Evolutionary conservation across 2,113 vertebrate genomes (phyloP), one percentile per base, ranked within the genome.

Genomic region (Pseudopipra pipra): DNA sequence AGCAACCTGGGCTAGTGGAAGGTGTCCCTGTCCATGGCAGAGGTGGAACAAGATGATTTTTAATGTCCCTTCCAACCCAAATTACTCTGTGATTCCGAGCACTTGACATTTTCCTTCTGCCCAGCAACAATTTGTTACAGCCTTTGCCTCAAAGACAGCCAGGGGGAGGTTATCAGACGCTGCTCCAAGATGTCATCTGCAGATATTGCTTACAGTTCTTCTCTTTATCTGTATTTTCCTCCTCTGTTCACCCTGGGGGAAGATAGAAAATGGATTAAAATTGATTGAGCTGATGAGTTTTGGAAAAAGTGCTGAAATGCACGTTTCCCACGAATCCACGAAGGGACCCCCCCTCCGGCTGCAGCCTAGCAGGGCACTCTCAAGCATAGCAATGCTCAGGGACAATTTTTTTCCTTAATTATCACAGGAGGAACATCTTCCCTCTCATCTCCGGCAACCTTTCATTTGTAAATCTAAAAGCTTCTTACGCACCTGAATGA

Each of bases 261-360:
- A 79, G 52, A 62, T 5, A 83, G 72, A 92, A 92, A 82, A 87
- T 67, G 35, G 37, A 87, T 79, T 83, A 55, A 71, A 89, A 95
- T 75, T 89, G 67, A 89, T 89, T 83, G 51, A 94, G 33, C 37
- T 89, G 87, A 94, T 61, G 72, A 89, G 51, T 92, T 89, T 75
- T 55, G 51, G 72, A 33, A 54, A 61, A 92, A 86, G 37, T 87
- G 77, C 46, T 89, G 67, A 79, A 89, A 74, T 86, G 37, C 1
- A 61, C 30, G 9, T 75, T 79, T 92, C 49, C 56, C 37, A 62
- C 47, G 74, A 78, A 75, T 14, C n/a, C 23, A 33, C 35, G 27
- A 83, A 83, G 41, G 31, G 74, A 82, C 78, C 10, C 3, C 17
- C 18, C 18, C 14, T 5, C 35, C 79, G 46, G 41, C 35, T 79